phyloP scores from a whole-genome alignment of 1,140 invertebrate species.

The Lordiphosa stackelbergi region DNA sequence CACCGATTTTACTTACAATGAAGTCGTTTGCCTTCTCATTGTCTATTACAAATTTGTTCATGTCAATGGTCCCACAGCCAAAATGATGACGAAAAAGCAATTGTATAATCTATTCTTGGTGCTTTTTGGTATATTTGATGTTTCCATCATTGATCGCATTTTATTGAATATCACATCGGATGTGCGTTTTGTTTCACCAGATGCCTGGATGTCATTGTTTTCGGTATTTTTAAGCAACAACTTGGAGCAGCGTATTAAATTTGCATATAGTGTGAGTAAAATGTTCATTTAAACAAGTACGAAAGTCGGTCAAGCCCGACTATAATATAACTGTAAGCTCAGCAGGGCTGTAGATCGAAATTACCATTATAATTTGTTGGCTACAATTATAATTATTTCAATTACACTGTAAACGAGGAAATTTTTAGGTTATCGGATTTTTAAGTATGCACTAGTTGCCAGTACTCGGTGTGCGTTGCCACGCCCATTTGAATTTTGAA shows the following conservation, averaged over 20 bases:
- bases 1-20: slow-evolving; percentile 46
- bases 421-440: no score
- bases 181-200: slow-evolving; percentile 44
- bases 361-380: no score
- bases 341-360: no score
- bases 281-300: no score
- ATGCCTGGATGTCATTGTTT: slow-evolving; percentile 63
- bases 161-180: slow-evolving; percentile 60
- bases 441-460: no score
- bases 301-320: no score
- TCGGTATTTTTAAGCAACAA: slow-evolving; percentile 54
- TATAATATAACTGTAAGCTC: no score
- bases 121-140: slow-evolving; percentile 57
- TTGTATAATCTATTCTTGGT: slow-evolving; percentile 63
- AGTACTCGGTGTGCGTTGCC: no score
- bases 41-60: slow-evolving; percentile 71
- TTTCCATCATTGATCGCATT: slow-evolving; percentile 63
- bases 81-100: slow-evolving; percentile 62
- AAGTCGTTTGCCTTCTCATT: slow-evolving; percentile 57
- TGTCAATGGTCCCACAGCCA: slow-evolving; percentile 47
- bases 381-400: no score
- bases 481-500: no score
- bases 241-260: slow-evolving; percentile 47
- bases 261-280: slow-evolving; percentile 49
- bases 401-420: no score